Evolutionary conservation across 2,113 vertebrate genomes (phyloP), one percentile per base, ranked within the genome.

Genomic region (Pelecanoides urinatrix): DNA sequence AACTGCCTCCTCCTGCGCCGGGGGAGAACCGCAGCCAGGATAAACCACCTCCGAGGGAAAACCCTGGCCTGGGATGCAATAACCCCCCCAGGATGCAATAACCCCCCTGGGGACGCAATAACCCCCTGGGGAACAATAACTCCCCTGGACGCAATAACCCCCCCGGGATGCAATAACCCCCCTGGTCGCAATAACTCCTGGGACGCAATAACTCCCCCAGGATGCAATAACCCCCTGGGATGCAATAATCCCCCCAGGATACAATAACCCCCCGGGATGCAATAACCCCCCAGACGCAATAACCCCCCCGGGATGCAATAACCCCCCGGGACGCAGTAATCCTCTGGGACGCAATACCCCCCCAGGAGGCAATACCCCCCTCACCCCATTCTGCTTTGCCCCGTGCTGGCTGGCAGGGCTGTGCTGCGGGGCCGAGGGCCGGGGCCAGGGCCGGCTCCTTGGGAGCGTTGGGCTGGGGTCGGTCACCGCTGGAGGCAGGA

Each of bases 351-450:
- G 38, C 27, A 18, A 5, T 30, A 38, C 79, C 15, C 11, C 50
- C 62, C 52, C 7, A 3, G 50, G 62, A 22, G 86, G 38, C 27
- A 18, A 5, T 30, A 52, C 4, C 44, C 44, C 56, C 5, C 15
- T 18, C 6, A 9, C 47, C 1, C 38, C 13, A 2, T 59, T 63
- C 61, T 76, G 25, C 71, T 92, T 59, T 65, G 66, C 38, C 50
- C 32, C 5, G 5, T 3, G 0, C 30, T 17, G 45, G 47, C 40
- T 0, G 0, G 21, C 47, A 32, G 13, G 9, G 30, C 59, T 65
- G n/a, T 70, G 49, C 70, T 10, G 21, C 7, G 4, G 40, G 36
- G 3, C 10, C 10, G 3, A 47, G 13, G 21, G 61, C 44, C 0
- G 0, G 0, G 21, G 61, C 44, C 0, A 0, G 0, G 20, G 61